Evolutionary conservation across 2,888 invertebrate genomes (phyloP).

Genomic region (Galerucella calmariensis): DNA sequence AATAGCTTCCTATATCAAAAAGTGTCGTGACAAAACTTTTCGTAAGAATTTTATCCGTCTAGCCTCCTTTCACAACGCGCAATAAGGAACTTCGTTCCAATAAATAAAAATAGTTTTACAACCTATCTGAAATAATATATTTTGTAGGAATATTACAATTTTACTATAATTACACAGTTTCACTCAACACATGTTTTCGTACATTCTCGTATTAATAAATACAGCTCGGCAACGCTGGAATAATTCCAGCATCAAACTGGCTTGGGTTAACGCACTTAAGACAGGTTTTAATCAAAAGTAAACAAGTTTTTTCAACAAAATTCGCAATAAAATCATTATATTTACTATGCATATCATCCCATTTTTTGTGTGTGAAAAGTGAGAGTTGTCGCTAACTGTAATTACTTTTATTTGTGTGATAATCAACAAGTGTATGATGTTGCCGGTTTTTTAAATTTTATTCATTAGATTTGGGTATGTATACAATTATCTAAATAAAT

Average conservation of each 20-base stretch:
- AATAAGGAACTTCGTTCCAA: no score
- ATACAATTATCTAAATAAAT: background rate
- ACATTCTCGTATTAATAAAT: background rate
- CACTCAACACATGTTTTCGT: no score
- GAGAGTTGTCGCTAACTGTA: background rate
- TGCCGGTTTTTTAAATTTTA: background rate
- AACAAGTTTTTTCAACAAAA: background rate
- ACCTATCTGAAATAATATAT: no score
- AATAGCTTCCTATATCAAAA: no score
- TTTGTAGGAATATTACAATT: no score
- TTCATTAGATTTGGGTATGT: constrained; percentile 2
- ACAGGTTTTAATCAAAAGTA: background rate
- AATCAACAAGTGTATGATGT: constrained; percentile 16
- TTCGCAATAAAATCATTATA: background rate
- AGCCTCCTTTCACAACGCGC: no score
- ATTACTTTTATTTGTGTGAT: background rate
- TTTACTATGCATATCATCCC: background rate
- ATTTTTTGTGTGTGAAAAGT: background rate
- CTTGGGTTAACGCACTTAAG: background rate
- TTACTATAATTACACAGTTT: no score
- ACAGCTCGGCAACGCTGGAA: background rate
- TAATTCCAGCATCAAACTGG: background rate
- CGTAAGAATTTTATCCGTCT: no score
- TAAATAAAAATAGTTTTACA: no score
- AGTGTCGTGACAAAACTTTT: no score